phyloP scores from a whole-genome alignment of 2,888 invertebrate genomes.

The Aphidius colemani region DNA sequence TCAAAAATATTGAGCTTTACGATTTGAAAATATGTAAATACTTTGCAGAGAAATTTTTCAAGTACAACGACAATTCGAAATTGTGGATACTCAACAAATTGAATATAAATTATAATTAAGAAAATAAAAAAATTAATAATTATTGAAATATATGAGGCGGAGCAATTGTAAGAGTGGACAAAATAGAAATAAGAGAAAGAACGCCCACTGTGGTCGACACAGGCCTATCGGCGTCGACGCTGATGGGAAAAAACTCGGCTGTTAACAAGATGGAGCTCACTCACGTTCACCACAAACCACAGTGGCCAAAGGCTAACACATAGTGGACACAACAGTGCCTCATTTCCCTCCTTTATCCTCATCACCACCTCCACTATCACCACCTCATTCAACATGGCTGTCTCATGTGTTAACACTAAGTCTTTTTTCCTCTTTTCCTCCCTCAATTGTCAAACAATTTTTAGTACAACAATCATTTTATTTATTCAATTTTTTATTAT shows the following conservation, averaged over 20 bases:
- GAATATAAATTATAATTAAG: too few species aligned
- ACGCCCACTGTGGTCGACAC: conserved; percentile 34
- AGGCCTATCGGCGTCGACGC: conserved; percentile 31
- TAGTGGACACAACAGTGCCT: conserved; percentile 35
- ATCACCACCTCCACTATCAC: conserved; percentile 25
- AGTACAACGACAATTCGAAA: too few species aligned
- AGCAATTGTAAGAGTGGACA: conserved; percentile 29
- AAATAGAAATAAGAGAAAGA: conserved; percentile 33
- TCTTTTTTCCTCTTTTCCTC: conserved; percentile 1
- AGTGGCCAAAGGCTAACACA: conserved; percentile 24
- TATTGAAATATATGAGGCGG: conserved; percentile 22
- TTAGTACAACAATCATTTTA: too few species aligned
- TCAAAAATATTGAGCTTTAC: too few species aligned
- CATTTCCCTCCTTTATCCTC: conserved; percentile 26
- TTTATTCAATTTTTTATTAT: too few species aligned
- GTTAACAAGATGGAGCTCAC: conserved; percentile 39
- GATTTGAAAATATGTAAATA: too few species aligned
- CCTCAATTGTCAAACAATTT: too few species aligned
- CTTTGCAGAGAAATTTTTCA: too few species aligned
- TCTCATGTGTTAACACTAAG: conserved; percentile 6
- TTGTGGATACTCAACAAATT: too few species aligned
- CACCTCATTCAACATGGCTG: conserved; percentile 19
- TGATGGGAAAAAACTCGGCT: conserved; percentile 30
- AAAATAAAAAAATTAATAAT: too few species aligned
- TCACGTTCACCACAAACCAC: conserved; percentile 28